A percentile compares a stretch with the other conserved stretches of the same genome.
Evolutionary conservation across 1,140 invertebrate species (phyloP).

Genomic region (Choristoneura fumiferana): DNA sequence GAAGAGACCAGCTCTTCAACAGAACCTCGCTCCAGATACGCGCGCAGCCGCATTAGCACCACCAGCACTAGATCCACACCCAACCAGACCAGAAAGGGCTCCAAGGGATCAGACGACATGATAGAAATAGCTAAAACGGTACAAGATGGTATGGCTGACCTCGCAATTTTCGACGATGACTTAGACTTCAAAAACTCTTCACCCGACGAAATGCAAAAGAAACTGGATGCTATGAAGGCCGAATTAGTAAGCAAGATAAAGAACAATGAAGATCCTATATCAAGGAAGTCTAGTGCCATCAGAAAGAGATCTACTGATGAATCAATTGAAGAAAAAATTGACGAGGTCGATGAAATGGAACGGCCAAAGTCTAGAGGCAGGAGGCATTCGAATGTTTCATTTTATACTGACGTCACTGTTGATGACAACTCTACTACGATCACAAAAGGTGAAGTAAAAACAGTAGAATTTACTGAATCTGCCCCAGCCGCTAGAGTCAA

Average conservation of each 20-base stretch:
- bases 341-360: constrained; percentile 41
- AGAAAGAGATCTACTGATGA: constrained; percentile 57
- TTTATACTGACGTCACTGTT: constrained; percentile 42
- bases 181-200: constrained; percentile 41
- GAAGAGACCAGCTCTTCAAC: constrained; percentile 56
- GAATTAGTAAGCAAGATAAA: constrained; percentile 68
- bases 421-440: constrained; percentile 36
- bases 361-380: constrained; percentile 61
- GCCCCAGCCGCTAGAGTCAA: constrained; percentile 24
- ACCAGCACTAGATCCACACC: constrained; percentile 52
- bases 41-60: constrained; percentile 43
- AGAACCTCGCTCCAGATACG: constrained; percentile 53
- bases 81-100: constrained; percentile 44
- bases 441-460: constrained; percentile 28
- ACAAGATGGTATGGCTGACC: constrained; percentile 69
- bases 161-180: constrained; percentile 56
- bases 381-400: constrained; percentile 57
- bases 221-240: constrained; percentile 58
- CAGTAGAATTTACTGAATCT: constrained; percentile 24
- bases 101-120: constrained; percentile 55
- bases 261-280: constrained; percentile 51
- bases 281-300: constrained; percentile 52
- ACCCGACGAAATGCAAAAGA: constrained; percentile 58
- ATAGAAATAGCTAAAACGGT: constrained; percentile 65
- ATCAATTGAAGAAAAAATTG: constrained; percentile 60